phyloP scores from a whole-genome alignment of 2,888 invertebrate species.

The Cepaea hortensis region DNA sequence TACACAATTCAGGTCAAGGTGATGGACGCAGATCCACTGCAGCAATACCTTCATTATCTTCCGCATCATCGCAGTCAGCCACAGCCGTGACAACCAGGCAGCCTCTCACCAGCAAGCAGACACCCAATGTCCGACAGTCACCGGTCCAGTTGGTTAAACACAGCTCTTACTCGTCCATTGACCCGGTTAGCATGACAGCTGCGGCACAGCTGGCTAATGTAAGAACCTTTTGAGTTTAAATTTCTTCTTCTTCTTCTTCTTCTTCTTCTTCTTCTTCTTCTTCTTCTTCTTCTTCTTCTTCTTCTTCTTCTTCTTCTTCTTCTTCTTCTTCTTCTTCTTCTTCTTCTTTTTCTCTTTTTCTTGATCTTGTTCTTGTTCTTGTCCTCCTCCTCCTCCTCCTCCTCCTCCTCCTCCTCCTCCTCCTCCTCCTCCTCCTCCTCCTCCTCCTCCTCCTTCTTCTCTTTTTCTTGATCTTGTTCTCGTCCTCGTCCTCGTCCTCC shows the following conservation, averaged over 20 bases:
- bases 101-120: neutral
- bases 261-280: neutral
- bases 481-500: too few species aligned
- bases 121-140: conserved; percentile 9
- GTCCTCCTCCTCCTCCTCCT: too few species aligned
- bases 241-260: neutral
- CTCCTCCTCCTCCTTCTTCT: too few species aligned
- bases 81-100: neutral
- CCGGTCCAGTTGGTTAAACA: conserved; percentile 20
- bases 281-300: neutral
- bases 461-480: too few species aligned
- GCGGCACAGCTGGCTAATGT: conserved; percentile 11
- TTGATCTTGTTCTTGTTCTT: too few species aligned
- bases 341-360: too few species aligned
- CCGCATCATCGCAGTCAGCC: neutral
- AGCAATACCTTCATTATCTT: conserved; percentile 15
- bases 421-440: too few species aligned
- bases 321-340: too few species aligned
- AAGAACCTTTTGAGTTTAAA: neutral
- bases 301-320: too few species aligned
- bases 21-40: conserved; percentile 22
- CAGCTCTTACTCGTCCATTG: conserved; percentile 22
- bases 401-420: too few species aligned
- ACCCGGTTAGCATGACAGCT: neutral
- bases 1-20: neutral